Evolutionary conservation across 2,888 invertebrate species (phyloP).

Genomic region (Orgyia antiqua): DNA sequence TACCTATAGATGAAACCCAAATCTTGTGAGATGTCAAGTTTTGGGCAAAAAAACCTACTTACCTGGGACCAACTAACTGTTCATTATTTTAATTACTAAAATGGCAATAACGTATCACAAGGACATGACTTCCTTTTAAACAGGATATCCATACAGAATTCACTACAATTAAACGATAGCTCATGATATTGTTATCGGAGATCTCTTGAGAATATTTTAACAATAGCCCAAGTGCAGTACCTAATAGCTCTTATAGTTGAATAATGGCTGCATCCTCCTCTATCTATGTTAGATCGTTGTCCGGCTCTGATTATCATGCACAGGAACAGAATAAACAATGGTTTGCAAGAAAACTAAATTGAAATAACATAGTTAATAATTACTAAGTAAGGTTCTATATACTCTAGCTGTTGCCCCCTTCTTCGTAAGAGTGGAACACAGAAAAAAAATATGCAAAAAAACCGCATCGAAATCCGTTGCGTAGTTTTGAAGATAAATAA

Average conservation of each 20-base stretch:
- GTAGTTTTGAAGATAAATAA: no score
- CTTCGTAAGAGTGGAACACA: no score
- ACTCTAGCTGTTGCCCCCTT: no score
- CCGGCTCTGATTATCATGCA: slow-evolving; percentile 9
- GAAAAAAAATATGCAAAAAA: no score
- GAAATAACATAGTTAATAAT: no score
- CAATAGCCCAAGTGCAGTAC: slow-evolving; percentile 38
- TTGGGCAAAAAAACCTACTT: no score
- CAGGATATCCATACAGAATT: neutral
- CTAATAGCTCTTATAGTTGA: slow-evolving; percentile 37
- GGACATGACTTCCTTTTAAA: neutral
- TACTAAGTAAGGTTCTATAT: no score
- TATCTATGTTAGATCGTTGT: slow-evolving; percentile 16
- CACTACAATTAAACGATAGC: slow-evolving; percentile 6
- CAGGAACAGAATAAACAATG: slow-evolving; percentile 8
- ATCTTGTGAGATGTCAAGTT: no score
- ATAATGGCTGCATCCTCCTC: slow-evolving; percentile 61
- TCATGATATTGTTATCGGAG: slow-evolving; percentile 12
- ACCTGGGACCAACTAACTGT: no score
- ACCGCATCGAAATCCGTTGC: no score
- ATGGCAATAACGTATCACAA: neutral
- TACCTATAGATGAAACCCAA: no score
- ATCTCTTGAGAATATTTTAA: slow-evolving; percentile 43
- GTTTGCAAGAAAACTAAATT: no score
- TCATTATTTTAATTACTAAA: neutral